Evolutionary conservation across 2,797 vertebrate species (phyloP), one percentile per base, ranked within the genome.

Genomic region (Graptemys geographica): DNA sequence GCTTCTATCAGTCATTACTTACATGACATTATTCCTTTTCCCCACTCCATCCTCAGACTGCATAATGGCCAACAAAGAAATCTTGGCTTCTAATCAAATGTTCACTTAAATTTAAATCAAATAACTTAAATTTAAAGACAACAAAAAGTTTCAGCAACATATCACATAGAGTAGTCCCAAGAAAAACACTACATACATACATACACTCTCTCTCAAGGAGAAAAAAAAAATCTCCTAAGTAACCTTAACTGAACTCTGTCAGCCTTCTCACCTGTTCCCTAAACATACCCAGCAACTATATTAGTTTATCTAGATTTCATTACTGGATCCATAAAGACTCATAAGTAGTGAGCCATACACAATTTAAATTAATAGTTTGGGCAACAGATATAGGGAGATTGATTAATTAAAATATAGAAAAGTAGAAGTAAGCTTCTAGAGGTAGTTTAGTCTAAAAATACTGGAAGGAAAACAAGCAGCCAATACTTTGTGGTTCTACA

Each of bases 331-430:
- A 90, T 80, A 62, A 94, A 37, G 31, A 53, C 59, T 90, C 88
- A 37, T 44, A 92, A 93, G 81, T 3, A 74, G 62, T 76, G 33
- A 93, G 49, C 41, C 83, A 94, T 49, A 33, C 23, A 83, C 27
- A 84, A 86, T 78, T 92, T 72, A 89, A 86, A 83, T 0, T 69
- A 55, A 19, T n/a, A 89, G 31, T 49, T 53, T 51, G 79, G 90
- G n/a, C 1, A 52, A 27, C 79, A 91, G 0, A 0, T 85, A 51
- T 16, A 79, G 33, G n/a, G 11, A 93, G n/a, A 94, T 21, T 44
- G 83, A 92, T 87, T 76, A 96, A 69, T 27, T 80, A 79, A 59
- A 94, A 95, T 4, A 78, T 11, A 84, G 87, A 55, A 93, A 96
- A 93, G 83, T 2, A 1, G 27, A 49, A 28, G 57, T 79, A 15